Evolutionary conservation across 2,797 vertebrate species (phyloP), one percentile per base, ranked within the genome.

Genomic region (Anguilla megastoma): DNA sequence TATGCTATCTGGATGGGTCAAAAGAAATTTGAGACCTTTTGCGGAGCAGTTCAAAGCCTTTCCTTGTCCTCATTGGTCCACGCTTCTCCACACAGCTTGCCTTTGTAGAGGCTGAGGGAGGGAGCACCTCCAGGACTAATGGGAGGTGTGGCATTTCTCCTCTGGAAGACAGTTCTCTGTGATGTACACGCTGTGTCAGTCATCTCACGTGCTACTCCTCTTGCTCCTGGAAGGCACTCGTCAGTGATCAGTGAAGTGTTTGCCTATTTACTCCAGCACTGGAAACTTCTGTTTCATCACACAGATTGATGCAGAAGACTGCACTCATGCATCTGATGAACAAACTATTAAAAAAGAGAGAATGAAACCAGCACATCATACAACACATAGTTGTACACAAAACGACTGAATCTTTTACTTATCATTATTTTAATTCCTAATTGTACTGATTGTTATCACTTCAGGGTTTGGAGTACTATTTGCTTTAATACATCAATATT

Each of bases 21-120:
- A 84, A 69, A 71, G 76, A 86, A 87, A 41, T 48, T 50, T 63
- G 54, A 69, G 2, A 12, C 89, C 33, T 88, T 90, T 87, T 89
- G 86, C 66, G 60, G 21, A 45, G 2, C 30, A 21, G n/a, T 60
- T 63, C 54, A 85, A 8, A 12, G 50, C 8, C 2, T 54, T 56
- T 30, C 58, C 66, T 80, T 12, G 27, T 54, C 30, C 14, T 21
- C 50, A 66, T 71, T 16, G 21, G 10, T 10, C 69, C 27, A 85
- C n/a, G 16, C 33, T 66, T 85, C 86, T 90, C 69, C 36, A 41
- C 33, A 66, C 16, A 45, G n/a, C 58, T 66, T 71, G 33, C 71
- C 54, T 88, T 88, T 84, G 85, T 86, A 63, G 86, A 66, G 74
- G 45, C 71, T 24, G 30, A 45, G 52, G 2, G 74, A 50, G 12